Percentiles rank a stretch among this genome's conserved stretches.
Conservation (phyloP, 2,888 invertebrate species). For the Stratiomys singularior region DNA sequence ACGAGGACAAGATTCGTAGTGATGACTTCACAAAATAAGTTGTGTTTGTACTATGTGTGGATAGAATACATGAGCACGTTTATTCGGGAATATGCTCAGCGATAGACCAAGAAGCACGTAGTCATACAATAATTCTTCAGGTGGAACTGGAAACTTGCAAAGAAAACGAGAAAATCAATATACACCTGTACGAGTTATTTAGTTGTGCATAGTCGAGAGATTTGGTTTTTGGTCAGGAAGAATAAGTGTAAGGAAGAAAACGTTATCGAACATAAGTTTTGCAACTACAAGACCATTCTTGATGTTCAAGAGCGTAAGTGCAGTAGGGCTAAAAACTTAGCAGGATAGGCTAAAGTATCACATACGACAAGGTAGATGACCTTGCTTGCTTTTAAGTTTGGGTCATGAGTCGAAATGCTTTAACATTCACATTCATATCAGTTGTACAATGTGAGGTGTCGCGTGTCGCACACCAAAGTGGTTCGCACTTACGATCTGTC, state of each 20-base stretch:
- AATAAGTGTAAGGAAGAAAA: not conserved
- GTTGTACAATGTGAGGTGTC: not conserved
- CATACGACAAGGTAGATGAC: constrained; percentile 30
- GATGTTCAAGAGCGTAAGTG: not conserved
- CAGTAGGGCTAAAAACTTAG: not conserved
- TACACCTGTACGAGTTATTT: constrained; percentile 33
- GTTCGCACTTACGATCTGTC: constrained; percentile 4
- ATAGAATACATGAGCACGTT: not conserved
- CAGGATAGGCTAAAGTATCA: not conserved
- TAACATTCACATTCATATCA: not conserved
- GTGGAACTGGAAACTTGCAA: not conserved
- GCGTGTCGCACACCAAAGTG: constrained; percentile 18
- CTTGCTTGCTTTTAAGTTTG: constrained; percentile 11
- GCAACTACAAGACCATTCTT: not conserved
- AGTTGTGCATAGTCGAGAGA: not conserved
- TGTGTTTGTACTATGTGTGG: not conserved
- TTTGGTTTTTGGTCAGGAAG: constrained; percentile 1
- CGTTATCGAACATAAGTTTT: not conserved
- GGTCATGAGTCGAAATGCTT: not conserved
- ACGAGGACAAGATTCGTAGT: constrained; percentile 4
- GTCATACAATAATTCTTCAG: not conserved
- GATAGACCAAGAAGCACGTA: not conserved
- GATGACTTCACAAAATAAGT: constrained; percentile 3
- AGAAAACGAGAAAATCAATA: constrained; percentile 37
- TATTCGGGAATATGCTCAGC: not conserved